These are phyloP conservation scores for Drosophila nigricruria DNA, from an alignment of 2,888 invertebrate genomes.

Conservation along the genomic window DNA sequence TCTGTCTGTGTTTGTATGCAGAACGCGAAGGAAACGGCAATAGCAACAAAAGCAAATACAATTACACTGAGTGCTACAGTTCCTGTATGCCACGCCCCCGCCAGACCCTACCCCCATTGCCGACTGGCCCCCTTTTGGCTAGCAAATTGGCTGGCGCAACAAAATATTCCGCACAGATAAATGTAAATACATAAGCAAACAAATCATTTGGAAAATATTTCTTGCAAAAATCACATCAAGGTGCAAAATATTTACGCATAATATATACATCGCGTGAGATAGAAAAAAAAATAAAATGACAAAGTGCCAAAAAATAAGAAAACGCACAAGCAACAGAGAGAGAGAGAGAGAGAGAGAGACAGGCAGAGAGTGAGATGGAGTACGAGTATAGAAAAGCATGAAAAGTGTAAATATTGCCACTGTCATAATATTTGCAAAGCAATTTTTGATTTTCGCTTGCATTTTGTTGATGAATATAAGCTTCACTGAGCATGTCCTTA, in stretches of 20 bases:
- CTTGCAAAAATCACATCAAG: constrained; percentile 74
- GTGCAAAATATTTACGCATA: constrained; percentile 75
- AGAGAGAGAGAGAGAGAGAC: neutral
- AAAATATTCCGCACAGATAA: constrained; percentile 68
- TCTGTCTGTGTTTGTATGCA: constrained; percentile 43
- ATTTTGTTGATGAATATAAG: constrained; percentile 57
- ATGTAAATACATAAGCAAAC: constrained; percentile 77
- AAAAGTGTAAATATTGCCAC: constrained; percentile 69
- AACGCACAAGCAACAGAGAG: constrained; percentile 34
- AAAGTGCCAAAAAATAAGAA: constrained; percentile 55
- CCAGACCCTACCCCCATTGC: neutral
- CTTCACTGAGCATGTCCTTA: constrained; percentile 34
- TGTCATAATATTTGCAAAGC: constrained; percentile 64
- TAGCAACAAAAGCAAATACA: constrained; percentile 72
- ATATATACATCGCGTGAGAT: constrained; percentile 7
- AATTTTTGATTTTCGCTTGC: constrained; percentile 59
- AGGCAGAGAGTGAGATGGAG: neutral
- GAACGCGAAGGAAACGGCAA: constrained; percentile 58
- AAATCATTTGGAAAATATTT: constrained; percentile 77
- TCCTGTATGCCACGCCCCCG: constrained; percentile 12
- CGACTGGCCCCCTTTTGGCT: constrained; percentile 23
- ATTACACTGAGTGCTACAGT: constrained; percentile 73
- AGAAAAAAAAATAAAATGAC: constrained; percentile 20
- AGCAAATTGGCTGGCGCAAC: constrained; percentile 59
- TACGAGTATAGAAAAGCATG: constrained; percentile 37